Evolutionary conservation across 2,113 vertebrate genomes (phyloP).

Genomic region (Clarias magur): DNA sequence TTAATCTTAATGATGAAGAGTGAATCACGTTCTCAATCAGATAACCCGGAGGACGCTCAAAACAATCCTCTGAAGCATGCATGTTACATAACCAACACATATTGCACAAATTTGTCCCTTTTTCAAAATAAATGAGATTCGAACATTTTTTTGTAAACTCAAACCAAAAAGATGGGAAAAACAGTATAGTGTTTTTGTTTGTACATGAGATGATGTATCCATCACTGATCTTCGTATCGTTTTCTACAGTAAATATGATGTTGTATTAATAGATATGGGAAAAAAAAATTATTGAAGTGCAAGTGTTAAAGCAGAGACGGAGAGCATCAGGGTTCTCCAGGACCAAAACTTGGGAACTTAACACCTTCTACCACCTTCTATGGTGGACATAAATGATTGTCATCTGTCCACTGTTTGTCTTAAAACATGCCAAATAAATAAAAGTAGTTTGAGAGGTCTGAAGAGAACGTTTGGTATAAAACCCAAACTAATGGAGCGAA

Average conservation of each 20-base stretch:
- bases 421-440: too few species aligned
- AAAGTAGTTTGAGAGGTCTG: background rate
- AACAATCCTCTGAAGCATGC: background rate
- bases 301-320: too few species aligned
- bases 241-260: background rate
- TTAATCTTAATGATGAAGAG: background rate
- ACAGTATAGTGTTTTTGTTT: background rate
- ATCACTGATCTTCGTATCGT: background rate
- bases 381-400: background rate
- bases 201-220: background rate
- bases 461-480: background rate
- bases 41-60: too few species aligned
- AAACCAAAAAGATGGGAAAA: background rate
- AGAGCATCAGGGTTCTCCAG: background rate
- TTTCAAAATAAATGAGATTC: background rate
- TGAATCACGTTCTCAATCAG: background rate
- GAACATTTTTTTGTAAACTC: too few species aligned
- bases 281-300: too few species aligned
- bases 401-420: background rate
- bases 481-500: too few species aligned
- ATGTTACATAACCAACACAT: background rate
- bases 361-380: background rate
- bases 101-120: background rate
- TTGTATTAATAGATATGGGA: background rate
- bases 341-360: background rate